Evolutionary conservation across 2,888 invertebrate species (phyloP).

Genomic region (Diarsia dahlii): DNA sequence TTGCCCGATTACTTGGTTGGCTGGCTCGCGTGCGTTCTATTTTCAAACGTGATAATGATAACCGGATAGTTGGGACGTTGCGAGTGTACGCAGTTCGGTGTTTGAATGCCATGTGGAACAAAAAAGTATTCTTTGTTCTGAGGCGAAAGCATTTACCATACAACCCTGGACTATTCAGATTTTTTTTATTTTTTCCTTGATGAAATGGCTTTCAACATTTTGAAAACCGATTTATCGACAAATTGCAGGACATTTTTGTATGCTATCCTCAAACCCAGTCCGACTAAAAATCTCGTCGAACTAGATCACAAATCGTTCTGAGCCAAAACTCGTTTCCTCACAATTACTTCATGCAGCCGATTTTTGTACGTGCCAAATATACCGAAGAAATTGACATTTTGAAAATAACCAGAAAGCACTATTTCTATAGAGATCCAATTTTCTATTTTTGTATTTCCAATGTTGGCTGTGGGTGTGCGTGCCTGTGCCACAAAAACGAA

Average conservation of each 20-base stretch:
- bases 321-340: conserved; percentile 32
- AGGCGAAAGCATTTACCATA: conserved; percentile 45
- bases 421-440: conserved; percentile 20
- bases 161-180: conserved; percentile 20
- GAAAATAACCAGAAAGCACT: conserved; percentile 10
- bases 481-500: conserved; percentile 75
- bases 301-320: conserved; percentile 28
- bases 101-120: conserved; percentile 68
- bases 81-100: conserved; percentile 65
- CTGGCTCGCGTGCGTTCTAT: conserved; percentile 89
- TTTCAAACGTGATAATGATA: conserved; percentile 90
- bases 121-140: conserved; percentile 63
- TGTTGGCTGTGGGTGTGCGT: conserved; percentile 35
- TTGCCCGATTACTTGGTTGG: conserved; percentile 89
- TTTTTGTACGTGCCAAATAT: conserved; percentile 10
- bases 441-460: conserved; percentile 17
- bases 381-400: neutral
- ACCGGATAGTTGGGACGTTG: conserved; percentile 80
- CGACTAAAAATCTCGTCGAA: conserved; percentile 23
- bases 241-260: conserved; percentile 11
- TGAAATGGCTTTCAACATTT: conserved; percentile 22
- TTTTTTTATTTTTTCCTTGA: conserved; percentile 32
- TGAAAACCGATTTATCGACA: conserved; percentile 35
- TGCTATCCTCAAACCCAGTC: conserved; percentile 1
- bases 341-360: conserved; percentile 21